Evolutionary conservation across 2,888 invertebrate species (phyloP).

Genomic region (Crioceris asparagi): DNA sequence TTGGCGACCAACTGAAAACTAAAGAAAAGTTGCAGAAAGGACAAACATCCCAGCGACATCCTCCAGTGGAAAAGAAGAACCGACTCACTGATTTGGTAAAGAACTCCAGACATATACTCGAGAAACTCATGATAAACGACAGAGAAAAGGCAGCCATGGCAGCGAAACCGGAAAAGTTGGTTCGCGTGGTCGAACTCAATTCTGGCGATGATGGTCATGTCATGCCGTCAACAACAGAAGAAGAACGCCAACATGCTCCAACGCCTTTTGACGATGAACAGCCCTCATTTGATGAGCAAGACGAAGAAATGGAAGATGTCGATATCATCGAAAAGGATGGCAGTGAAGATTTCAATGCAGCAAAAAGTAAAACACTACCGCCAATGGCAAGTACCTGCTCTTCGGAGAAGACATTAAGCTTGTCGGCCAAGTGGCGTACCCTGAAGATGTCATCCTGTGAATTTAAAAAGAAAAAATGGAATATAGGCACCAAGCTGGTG

Average conservation of each 20-base stretch:
- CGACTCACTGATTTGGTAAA: slow-evolving; percentile 34
- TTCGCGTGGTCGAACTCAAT: slow-evolving; percentile 20
- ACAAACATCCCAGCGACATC: slow-evolving; percentile 18
- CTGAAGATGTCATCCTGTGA: slow-evolving; percentile 16
- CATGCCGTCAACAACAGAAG: slow-evolving; percentile 12
- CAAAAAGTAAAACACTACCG: slow-evolving; percentile 25
- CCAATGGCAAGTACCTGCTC: slow-evolving; percentile 16
- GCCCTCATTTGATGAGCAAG: slow-evolving; percentile 1
- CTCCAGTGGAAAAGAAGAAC: slow-evolving; percentile 39
- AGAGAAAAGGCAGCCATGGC: slow-evolving; percentile 27
- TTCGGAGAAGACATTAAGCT: slow-evolving; percentile 16
- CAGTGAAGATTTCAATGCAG: slow-evolving; percentile 9
- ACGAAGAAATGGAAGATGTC: slow-evolving; percentile 9
- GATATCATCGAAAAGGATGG: slow-evolving; percentile 17
- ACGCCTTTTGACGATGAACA: slow-evolving; percentile 7
- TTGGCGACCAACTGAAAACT: slow-evolving; percentile 24
- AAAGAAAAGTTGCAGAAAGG: no score
- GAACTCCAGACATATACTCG: slow-evolving; percentile 32
- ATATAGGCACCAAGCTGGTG: slow-evolving; percentile 23
- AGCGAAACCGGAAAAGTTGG: slow-evolving; percentile 13
- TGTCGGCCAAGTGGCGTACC: slow-evolving; percentile 20
- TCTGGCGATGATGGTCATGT: slow-evolving; percentile 13
- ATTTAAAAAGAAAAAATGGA: slow-evolving; percentile 26
- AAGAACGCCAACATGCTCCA: slow-evolving; percentile 13
- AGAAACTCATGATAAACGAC: slow-evolving; percentile 27